Conservation (phyloP, 2,113 vertebrate species). For the Azemiops feae region DNA sequence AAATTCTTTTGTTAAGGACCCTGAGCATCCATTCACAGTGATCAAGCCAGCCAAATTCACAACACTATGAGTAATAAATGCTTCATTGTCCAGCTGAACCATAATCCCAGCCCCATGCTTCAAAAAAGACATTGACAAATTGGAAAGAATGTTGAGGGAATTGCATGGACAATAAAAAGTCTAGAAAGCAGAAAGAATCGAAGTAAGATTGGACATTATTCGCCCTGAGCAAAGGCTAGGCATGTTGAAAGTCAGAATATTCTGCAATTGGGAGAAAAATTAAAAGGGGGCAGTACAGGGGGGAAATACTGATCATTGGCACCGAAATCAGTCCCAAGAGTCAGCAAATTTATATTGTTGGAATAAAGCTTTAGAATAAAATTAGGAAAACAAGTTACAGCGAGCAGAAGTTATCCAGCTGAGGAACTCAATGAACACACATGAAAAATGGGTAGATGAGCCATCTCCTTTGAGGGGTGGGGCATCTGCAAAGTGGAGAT, state of each 20-base stretch:
- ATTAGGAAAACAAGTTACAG: background rate
- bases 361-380: background rate
- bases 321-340: background rate
- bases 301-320: background rate
- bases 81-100: constrained; percentile 8
- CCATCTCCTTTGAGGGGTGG: no score
- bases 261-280: background rate
- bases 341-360: background rate
- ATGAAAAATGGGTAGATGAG: background rate
- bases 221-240: background rate
- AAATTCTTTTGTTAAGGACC: background rate
- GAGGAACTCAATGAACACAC: background rate
- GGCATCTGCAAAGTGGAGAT: background rate
- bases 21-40: background rate
- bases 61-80: constrained; percentile 1
- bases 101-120: background rate
- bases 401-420: no score
- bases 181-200: background rate
- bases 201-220: background rate
- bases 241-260: background rate
- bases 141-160: background rate
- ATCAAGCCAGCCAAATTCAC: background rate
- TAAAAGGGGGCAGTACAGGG: background rate
- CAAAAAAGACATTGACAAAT: constrained; percentile 14
- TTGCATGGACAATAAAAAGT: background rate